Percentiles rank a stretch among this genome's conserved stretches.
phyloP scores from a whole-genome alignment of 1,140 invertebrate genomes.

The Akabosia matsudoensis region DNA sequence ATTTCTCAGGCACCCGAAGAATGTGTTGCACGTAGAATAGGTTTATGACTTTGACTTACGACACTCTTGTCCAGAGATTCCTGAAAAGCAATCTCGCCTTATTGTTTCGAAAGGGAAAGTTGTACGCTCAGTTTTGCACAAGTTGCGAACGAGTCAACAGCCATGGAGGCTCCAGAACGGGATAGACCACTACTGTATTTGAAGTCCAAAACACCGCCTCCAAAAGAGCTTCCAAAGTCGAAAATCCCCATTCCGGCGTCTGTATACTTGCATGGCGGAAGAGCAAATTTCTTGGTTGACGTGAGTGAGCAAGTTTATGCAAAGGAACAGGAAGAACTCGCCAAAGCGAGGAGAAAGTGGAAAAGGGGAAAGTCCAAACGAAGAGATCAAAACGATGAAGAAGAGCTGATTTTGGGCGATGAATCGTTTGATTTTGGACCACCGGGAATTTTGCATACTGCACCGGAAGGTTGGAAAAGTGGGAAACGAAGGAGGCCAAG shows the following conservation, averaged over 20 bases:
- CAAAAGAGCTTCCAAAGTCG: slow-evolving; percentile 18
- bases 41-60: no score
- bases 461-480: not conserved
- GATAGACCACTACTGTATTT: no score
- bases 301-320: slow-evolving; percentile 43
- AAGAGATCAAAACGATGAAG: not conserved
- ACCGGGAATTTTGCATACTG: slow-evolving; percentile 28
- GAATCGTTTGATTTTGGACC: slow-evolving; percentile 34
- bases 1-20: no score
- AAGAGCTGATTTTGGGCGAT: not conserved
- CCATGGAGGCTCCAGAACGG: no score
- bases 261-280: slow-evolving; percentile 30
- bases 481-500: not conserved
- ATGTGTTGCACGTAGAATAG: no score
- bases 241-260: slow-evolving; percentile 44
- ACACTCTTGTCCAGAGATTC: no score
- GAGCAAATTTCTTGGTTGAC: slow-evolving; percentile 36
- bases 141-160: no score
- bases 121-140: no score
- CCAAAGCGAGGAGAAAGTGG: not conserved
- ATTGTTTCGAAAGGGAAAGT: no score
- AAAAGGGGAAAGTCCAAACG: not conserved
- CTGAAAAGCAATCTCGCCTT: no score
- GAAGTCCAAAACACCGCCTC: not conserved
- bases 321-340: slow-evolving; percentile 13